Evolutionary conservation across 2,113 vertebrate species (phyloP).

Genomic region (Psilopsiagon aurifrons): DNA sequence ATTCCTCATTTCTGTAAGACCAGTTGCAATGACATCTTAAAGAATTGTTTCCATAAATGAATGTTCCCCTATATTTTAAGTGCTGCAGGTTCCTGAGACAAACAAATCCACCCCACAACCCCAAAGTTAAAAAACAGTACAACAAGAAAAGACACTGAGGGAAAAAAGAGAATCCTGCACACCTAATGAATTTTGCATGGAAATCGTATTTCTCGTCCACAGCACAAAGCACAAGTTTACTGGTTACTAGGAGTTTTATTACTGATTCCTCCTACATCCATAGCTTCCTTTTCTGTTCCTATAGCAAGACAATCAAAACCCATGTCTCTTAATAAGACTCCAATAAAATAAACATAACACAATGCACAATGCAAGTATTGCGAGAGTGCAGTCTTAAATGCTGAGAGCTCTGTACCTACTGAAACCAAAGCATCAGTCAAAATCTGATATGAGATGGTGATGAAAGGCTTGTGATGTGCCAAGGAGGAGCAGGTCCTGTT

Average conservation of each 20-base stretch:
- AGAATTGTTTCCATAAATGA: slow-evolving; percentile 33
- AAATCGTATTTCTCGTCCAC: neutral
- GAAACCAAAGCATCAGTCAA: neutral
- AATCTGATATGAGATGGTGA: neutral
- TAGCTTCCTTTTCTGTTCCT: neutral
- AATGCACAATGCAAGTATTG: neutral
- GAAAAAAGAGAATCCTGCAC: neutral
- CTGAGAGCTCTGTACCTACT: neutral
- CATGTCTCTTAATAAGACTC: neutral
- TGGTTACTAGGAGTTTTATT: neutral
- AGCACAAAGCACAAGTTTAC: neutral
- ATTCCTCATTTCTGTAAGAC: slow-evolving; percentile 5
- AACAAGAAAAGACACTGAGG: neutral
- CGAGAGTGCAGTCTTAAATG: neutral
- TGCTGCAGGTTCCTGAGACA: neutral
- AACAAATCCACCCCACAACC: neutral
- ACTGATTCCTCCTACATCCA: neutral
- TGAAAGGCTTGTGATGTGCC: neutral
- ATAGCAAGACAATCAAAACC: neutral
- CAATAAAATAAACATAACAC: neutral
- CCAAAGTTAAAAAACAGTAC: neutral
- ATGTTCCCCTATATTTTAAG: neutral
- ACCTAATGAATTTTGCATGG: neutral
- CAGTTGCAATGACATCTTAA: slow-evolving; percentile 17
- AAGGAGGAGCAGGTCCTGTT: neutral